Evolutionary conservation across 2,888 invertebrate species (phyloP), one percentile per base, ranked within the genome.

Genomic region (Tetheella fluctuosa): DNA sequence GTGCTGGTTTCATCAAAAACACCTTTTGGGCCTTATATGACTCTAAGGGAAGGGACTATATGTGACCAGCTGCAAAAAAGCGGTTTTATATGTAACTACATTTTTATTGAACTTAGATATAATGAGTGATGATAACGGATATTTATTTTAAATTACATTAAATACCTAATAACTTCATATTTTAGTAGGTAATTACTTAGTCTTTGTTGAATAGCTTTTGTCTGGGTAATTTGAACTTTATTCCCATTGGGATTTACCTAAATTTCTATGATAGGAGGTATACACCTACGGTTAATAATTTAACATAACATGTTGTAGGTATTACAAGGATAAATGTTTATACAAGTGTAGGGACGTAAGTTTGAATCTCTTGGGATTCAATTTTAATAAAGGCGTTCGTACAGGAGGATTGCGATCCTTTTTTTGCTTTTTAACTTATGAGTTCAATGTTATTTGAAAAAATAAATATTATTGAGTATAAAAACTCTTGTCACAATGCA

Each of bases 171-270:
- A n/a, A n/a, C n/a, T n/a, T n/a, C n/a, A n/a, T n/a, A n/a, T n/a
- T n/a, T n/a, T n/a, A n/a, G 5, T 39, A 15, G 20, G 8, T 20
- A 15, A 0, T 20, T 17, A n/a, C 39, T 15, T 20, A 48, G 48
- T 20, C 10, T 42, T n/a, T 6, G 42, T 17, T 42, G 1, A 42
- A 10, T 48, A 20, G 48, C 48, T 48, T 20, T 48, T 20, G 20
- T 20, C 48, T 20, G 10, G 48, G 48, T 48, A 48, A 20, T 48
- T 48, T 48, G 48, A 48, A 48, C 48, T 48, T 6, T 48, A 48
- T 48, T 48, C 48, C 48, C 48, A 48, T 20, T 20, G 48, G 7
- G 10, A 20, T 20, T 17, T 20, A 20, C 20, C 48, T 48, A 48
- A 48, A 48, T 20, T 20, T 1, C 15, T 48, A 48, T 10, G 13